Conservation (phyloP, 2,113 vertebrate genomes). For the Pycnonotus jocosus region DNA sequence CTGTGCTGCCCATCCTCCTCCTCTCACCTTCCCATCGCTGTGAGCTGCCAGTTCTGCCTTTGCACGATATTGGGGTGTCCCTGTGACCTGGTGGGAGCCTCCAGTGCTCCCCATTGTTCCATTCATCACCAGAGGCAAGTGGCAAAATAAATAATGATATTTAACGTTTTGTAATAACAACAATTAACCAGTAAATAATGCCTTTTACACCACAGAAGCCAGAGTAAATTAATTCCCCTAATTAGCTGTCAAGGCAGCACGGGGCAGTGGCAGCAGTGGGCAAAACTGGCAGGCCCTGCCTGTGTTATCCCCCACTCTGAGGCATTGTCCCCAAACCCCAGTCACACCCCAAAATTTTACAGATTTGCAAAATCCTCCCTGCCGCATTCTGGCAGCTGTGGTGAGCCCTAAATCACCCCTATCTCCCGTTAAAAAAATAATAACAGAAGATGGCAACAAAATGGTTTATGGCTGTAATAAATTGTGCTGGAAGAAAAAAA, state of each 20-base stretch:
- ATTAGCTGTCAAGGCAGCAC: conserved; percentile 68
- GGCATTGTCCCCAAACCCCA: neutral
- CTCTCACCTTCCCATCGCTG: fast-evolving
- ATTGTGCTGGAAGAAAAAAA: neutral
- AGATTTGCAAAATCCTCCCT: neutral
- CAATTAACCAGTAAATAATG: conserved; percentile 77
- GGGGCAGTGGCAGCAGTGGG: fast-evolving
- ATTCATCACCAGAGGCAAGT: conserved; percentile 51
- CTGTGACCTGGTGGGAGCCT: neutral
- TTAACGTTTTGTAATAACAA: conserved; percentile 73
- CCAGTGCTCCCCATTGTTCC: neutral
- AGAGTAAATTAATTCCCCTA: conserved; percentile 75
- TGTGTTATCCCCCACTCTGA: fast-evolving
- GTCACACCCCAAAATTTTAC: neutral
- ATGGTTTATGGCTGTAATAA: conserved; percentile 56
- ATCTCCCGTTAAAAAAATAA: neutral
- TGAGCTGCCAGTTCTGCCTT: neutral
- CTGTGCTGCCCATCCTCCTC: neutral
- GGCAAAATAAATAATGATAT: conserved; percentile 74
- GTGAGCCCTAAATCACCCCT: conserved; percentile 10
- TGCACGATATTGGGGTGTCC: fast-evolving
- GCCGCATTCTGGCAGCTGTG: neutral
- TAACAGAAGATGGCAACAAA: neutral
- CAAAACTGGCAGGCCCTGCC: neutral
- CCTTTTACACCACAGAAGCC: conserved; percentile 64